A percentile compares a stretch with the other conserved stretches of the same genome.
phyloP scores from a whole-genome alignment of 2,888 invertebrate species.

The Microplitis deprimator region DNA sequence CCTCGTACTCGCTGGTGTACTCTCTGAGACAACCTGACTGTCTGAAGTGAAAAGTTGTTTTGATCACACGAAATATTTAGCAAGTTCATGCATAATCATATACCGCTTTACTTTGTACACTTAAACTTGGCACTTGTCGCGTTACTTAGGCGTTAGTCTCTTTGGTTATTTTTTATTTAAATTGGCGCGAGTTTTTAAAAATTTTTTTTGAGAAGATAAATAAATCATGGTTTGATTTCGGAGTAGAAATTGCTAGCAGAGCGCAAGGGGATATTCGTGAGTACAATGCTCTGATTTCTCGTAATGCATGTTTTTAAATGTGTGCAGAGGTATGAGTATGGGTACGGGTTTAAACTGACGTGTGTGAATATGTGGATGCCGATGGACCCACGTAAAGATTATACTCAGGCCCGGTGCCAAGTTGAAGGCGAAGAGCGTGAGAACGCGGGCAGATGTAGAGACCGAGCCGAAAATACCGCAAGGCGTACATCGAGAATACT shows the following conservation, averaged over 20 bases:
- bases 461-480: constrained; percentile 12
- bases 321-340: no score
- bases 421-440: constrained; percentile 36
- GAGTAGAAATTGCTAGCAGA: no score
- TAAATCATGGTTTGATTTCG: no score
- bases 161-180: no score
- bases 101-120: background rate
- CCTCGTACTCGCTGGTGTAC: background rate
- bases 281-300: no score
- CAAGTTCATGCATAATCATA: constrained; percentile 6
- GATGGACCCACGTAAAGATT: constrained; percentile 27
- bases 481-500: constrained; percentile 23
- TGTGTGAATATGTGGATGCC: constrained; percentile 11
- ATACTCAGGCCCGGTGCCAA: constrained; percentile 20
- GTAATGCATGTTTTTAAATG: no score
- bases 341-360: background rate
- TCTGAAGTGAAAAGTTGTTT: background rate
- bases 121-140: background rate
- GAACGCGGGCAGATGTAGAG: constrained; percentile 39
- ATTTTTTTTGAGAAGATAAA: no score
- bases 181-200: no score
- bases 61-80: background rate
- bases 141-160: background rate
- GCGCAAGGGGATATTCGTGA: no score
- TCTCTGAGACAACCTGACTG: background rate